Evolutionary conservation across 2,113 vertebrate species (phyloP).

Genomic region (Prolemur simus): DNA sequence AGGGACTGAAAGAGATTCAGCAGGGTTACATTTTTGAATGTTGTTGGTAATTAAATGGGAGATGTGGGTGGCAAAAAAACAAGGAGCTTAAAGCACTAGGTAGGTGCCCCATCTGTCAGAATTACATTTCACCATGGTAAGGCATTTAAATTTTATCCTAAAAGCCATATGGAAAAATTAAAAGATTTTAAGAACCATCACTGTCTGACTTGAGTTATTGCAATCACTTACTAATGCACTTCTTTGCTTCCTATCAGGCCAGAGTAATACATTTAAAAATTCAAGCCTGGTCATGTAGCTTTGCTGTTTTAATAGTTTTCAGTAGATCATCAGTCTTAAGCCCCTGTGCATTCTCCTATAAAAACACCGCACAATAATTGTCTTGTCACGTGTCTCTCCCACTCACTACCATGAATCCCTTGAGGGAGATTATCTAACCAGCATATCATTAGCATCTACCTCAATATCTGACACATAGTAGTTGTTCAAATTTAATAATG

Average conservation of each 20-base stretch:
- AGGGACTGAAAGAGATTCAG: neutral
- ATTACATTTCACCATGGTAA: neutral
- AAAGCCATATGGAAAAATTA: neutral
- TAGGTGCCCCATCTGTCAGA: neutral
- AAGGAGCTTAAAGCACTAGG: neutral
- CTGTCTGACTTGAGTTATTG: neutral
- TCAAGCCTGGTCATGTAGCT: neutral
- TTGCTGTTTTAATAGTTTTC: neutral
- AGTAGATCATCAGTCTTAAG: neutral
- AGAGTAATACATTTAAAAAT: neutral
- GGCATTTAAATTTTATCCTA: neutral
- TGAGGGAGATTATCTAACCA: neutral
- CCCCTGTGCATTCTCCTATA: neutral
- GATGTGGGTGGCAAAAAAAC: neutral
- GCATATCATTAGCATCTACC: neutral
- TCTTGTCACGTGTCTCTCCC: neutral
- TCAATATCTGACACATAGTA: neutral
- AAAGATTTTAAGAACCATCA: neutral
- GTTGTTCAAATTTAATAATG: constrained; percentile 37
- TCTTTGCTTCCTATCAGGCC: neutral
- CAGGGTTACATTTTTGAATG: neutral
- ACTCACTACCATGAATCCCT: neutral
- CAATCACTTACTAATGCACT: neutral
- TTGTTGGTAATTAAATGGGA: neutral
- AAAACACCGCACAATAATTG: neutral